phyloP scores from a whole-genome alignment of 2,113 vertebrate genomes.

The Albula glossodonta region DNA sequence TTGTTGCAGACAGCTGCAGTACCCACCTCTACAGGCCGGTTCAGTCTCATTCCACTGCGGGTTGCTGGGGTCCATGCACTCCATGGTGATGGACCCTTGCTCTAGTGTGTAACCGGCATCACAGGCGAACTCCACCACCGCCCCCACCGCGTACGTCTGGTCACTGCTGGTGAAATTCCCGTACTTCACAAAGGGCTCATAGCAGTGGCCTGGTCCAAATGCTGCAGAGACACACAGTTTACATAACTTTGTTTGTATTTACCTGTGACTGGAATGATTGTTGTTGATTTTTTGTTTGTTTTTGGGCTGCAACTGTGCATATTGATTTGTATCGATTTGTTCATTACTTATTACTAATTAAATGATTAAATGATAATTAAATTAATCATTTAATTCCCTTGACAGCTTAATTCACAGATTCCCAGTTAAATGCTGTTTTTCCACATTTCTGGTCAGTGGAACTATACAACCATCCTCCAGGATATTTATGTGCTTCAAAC shows the following conservation, averaged over 20 bases:
- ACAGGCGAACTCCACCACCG: constrained; percentile 92
- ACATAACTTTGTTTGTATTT: not conserved
- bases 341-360: no score
- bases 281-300: no score
- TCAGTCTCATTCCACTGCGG: constrained; percentile 98
- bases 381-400: no score
- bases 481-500: no score
- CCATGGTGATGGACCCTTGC: constrained; percentile 93
- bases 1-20: not conserved
- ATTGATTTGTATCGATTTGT: no score
- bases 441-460: no score
- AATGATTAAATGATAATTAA: no score
- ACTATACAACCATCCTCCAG: no score
- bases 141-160: constrained; percentile 76
- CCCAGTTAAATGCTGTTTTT: no score
- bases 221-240: constrained; percentile 66
- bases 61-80: constrained; percentile 84
- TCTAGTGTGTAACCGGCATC: constrained; percentile 93
- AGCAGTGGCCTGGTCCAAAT: constrained; percentile 88
- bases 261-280: no score
- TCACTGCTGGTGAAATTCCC: constrained; percentile 95
- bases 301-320: no score
- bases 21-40: constrained; percentile 88
- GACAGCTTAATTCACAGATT: no score
- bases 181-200: constrained; percentile 93